Conservation (phyloP, 2,113 vertebrate species). For the Agelaius phoeniceus region DNA sequence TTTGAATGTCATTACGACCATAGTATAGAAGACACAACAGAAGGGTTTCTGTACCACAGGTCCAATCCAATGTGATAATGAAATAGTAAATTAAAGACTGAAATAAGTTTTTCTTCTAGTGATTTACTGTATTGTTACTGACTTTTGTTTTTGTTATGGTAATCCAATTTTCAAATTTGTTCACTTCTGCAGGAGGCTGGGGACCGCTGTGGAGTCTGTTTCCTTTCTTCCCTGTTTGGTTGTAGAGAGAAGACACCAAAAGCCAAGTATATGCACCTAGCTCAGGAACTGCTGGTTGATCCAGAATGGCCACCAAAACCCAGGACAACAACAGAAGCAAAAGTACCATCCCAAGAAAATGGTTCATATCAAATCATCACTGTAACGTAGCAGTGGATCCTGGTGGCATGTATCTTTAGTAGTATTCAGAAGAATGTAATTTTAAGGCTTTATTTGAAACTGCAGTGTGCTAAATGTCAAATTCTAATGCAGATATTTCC, state of each 20-base stretch:
- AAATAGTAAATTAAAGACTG: neutral
- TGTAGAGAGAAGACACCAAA: constrained; percentile 81
- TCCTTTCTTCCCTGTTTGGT: constrained; percentile 77
- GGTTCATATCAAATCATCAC: constrained; percentile 85
- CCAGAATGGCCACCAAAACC: constrained; percentile 98
- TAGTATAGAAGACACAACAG: neutral
- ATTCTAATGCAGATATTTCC: constrained; percentile 27
- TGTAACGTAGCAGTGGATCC: constrained; percentile 77
- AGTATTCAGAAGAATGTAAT: constrained; percentile 24
- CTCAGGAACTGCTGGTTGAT: constrained; percentile 92
- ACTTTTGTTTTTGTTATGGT: neutral
- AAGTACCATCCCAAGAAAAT: constrained; percentile 77
- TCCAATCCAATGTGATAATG: neutral
- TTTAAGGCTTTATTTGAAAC: constrained; percentile 29
- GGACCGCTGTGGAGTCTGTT: constrained; percentile 74
- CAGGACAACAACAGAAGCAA: constrained; percentile 94
- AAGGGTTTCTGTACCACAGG: neutral
- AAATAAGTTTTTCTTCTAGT: neutral
- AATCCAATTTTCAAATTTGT: neutral
- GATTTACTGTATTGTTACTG: neutral
- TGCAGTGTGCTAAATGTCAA: neutral
- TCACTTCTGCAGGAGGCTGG: constrained; percentile 74
- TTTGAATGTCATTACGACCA: neutral
- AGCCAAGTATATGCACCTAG: constrained; percentile 95
- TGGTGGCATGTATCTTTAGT: neutral